Evolutionary conservation across 1,140 invertebrate species (phyloP), one percentile per base, ranked within the genome.

Genomic region (Meloidogyne hapla): DNA sequence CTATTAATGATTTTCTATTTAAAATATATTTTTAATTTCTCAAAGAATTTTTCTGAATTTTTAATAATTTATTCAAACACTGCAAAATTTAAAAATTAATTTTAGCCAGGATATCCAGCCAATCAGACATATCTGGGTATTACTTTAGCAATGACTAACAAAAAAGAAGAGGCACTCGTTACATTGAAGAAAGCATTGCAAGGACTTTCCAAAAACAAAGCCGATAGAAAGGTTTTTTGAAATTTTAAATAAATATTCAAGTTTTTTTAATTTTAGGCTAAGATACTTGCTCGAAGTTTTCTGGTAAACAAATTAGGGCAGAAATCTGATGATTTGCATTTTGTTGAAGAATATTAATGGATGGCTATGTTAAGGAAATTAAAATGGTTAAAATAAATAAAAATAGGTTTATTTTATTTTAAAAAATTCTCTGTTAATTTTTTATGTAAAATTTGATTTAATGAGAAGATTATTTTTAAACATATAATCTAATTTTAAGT

Each of bases 101-200:
- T 81, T 77, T 40, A 80, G 79, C 48, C 81, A 42, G 74, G 70
- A 21, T 82, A 77, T 66, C 26, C 81, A 28, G 66, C 81, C 12
- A 82, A 82, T 63, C 64, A 77, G 25, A 82, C 72, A 56, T 83
- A 83, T 48, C 71, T 82, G 23, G 81, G 81, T 18, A 40, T 65
- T n/a, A 26, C 77, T 25, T 73, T 61, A 48, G 38, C 71, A 28
- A 38, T 64, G 18, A 21, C 25, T 26, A 75, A 75, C 26, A 80
- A 82, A 26, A 79, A 79, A 21, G 66, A 79, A 28, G 82, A 82
- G 56, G 81, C 81, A 10, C 38, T 82, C 48, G 38, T 48, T 18
- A 70, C 21, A 6, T 56, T 83, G 40, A 82, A 82, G 48, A 81
- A 80, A 15, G 74, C 74, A n/a, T 40, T 81, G 8, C n/a, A 61